Evolutionary conservation across 2,888 invertebrate genomes (phyloP).

Genomic region (Lepidochrysops patricia): DNA sequence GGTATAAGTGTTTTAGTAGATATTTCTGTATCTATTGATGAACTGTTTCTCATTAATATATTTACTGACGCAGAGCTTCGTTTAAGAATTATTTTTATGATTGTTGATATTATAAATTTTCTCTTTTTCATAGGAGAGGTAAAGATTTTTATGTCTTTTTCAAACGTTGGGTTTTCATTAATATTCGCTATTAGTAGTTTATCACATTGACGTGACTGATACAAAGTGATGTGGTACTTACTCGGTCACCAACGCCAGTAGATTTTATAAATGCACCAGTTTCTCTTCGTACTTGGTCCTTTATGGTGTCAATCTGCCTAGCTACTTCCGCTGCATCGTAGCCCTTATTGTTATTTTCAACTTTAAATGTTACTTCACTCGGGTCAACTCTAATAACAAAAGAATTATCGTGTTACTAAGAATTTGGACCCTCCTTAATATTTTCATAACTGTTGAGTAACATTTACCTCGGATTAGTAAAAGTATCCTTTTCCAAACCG

Average conservation of each 20-base stretch:
- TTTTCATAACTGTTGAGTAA: background rate
- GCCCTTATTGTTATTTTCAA: constrained; percentile 77
- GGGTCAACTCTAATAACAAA: constrained; percentile 76
- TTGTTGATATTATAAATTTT: too few species aligned
- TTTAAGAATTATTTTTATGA: too few species aligned
- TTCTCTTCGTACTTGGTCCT: constrained; percentile 77
- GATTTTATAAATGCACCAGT: constrained; percentile 81
- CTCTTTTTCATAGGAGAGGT: too few species aligned
- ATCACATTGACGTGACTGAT: background rate
- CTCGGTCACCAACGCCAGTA: constrained; percentile 87
- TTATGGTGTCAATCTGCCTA: constrained; percentile 76
- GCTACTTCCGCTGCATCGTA: constrained; percentile 81
- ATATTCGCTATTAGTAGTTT: too few species aligned
- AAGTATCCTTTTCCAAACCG: constrained; percentile 76
- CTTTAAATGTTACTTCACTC: constrained; percentile 85
- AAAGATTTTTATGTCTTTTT: too few species aligned
- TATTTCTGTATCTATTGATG: too few species aligned
- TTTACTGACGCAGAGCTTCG: too few species aligned
- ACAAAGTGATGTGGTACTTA: constrained; percentile 42
- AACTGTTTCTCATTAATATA: too few species aligned
- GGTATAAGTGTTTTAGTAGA: too few species aligned
- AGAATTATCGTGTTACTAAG: constrained; percentile 7
- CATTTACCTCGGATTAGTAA: constrained; percentile 77
- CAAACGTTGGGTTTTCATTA: too few species aligned
- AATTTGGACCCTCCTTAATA: background rate